Conservation (phyloP, 2,113 vertebrate genomes). For the Scomber scombrus region DNA sequence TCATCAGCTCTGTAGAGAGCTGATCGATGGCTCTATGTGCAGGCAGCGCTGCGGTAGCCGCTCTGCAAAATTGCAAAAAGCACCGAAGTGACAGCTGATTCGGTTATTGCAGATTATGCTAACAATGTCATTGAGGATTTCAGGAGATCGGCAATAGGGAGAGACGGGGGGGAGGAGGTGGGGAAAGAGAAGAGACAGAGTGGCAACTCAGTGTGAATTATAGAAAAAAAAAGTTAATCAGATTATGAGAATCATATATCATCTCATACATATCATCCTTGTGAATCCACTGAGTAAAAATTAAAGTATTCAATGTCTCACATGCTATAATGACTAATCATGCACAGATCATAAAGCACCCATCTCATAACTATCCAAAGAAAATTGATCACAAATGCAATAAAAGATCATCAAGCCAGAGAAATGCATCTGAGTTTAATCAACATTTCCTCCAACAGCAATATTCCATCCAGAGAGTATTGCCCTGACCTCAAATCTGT, state of each 20-base stretch:
- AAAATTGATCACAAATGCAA: slow-evolving; percentile 2
- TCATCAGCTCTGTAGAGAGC: slow-evolving; percentile 20
- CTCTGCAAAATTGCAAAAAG: neutral
- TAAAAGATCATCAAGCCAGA: slow-evolving; percentile 23
- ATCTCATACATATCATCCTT: neutral
- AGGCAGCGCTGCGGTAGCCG: neutral
- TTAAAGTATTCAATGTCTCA: neutral
- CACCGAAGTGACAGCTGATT: slow-evolving; percentile 38
- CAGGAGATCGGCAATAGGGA: neutral
- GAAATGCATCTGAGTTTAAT: slow-evolving; percentile 12
- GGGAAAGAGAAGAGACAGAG: neutral
- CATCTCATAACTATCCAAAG: neutral
- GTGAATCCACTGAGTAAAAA: slow-evolving; percentile 8
- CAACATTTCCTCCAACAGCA: neutral
- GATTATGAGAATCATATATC: neutral
- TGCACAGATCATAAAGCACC: slow-evolving; percentile 12
- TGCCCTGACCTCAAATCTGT: slow-evolving; percentile 37
- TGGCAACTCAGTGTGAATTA: neutral
- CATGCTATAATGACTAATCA: slow-evolving; percentile 14
- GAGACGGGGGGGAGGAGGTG: neutral
- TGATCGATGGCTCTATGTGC: slow-evolving; percentile 27
- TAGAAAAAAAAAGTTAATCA: neutral
- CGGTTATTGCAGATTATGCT: slow-evolving; percentile 50
- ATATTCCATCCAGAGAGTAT: slow-evolving; percentile 22
- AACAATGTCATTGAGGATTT: slow-evolving; percentile 40